Percentiles rank a stretch among this genome's conserved stretches.
Conservation (phyloP, 1,140 invertebrate genomes). For the Apis mellifera region Amel_HAv3.1 CM009931.2:7106501-7107000, state of each 20-base stretch:
- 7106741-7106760: neutral
- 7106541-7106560: no score
- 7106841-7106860: neutral
- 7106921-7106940: neutral
- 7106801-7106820: neutral
- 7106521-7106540: no score
- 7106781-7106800: neutral
- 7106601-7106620: no score
- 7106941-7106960: conserved; percentile 3
- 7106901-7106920: neutral
- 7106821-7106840: neutral
- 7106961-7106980: neutral
- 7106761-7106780: neutral
- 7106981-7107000: neutral
- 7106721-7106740: conserved; percentile 3
- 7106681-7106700: neutral
- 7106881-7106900: no score
- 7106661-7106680: neutral
- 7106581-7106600: neutral
- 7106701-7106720: conserved; percentile 4
- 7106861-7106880: neutral
- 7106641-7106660: neutral
- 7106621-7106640: neutral
- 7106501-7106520: no score
- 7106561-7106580: no score